Evolutionary conservation across 2,888 invertebrate species (phyloP).

Genomic region (Seira musarum): DNA sequence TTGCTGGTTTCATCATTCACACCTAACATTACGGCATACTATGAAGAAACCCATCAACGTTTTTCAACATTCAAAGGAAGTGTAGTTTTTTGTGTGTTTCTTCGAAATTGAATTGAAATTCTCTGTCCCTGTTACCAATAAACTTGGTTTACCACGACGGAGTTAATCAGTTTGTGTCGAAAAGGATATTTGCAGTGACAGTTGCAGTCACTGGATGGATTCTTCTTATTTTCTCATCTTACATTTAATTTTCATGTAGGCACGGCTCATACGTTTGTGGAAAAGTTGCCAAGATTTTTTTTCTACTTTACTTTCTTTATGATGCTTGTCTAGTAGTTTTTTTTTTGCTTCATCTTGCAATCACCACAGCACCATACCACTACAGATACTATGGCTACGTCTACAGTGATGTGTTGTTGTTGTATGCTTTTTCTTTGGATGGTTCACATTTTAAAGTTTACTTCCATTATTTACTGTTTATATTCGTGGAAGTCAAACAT

Average conservation of each 20-base stretch:
- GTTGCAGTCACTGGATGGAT: slow-evolving; percentile 41
- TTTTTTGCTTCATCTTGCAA: too few relatives aligned
- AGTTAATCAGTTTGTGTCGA: neutral
- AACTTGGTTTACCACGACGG: neutral
- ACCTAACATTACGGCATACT: neutral
- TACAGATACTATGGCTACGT: too few relatives aligned
- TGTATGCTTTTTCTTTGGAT: too few relatives aligned
- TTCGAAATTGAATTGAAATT: too few relatives aligned
- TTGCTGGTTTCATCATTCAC: neutral
- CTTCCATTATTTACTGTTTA: neutral
- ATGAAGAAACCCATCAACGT: too few relatives aligned
- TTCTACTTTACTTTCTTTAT: neutral
- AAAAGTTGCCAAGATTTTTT: slow-evolving; percentile 50
- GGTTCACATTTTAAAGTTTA: neutral
- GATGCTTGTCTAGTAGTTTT: too few relatives aligned
- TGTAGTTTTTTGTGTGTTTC: too few relatives aligned
- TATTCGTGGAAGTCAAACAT: neutral
- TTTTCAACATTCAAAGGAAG: too few relatives aligned
- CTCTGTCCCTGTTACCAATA: neutral
- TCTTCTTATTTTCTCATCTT: slow-evolving; percentile 47
- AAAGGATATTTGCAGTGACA: neutral
- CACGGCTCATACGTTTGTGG: slow-evolving; percentile 33
- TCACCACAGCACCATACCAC: too few relatives aligned
- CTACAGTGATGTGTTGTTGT: too few relatives aligned
- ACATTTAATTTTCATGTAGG: slow-evolving; percentile 51